These are phyloP conservation scores for Zoroaster sp. DNA, from an alignment of 53 echinoderm and acorn worm genomes.

Conservation along the genomic window DNA sequence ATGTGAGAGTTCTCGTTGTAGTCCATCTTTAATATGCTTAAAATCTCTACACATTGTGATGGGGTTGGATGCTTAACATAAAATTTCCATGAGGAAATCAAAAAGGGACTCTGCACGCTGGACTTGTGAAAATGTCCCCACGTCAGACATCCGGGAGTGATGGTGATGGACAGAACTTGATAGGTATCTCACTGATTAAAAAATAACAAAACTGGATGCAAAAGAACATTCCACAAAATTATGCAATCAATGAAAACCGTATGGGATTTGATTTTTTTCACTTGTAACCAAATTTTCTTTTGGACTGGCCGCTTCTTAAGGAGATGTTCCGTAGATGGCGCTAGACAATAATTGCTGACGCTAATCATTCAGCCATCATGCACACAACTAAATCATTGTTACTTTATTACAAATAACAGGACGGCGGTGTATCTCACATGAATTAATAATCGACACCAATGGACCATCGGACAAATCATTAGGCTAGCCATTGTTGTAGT, in stretches of 20 bases:
- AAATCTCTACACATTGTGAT: no score
- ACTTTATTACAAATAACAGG: background rate
- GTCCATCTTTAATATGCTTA: no score
- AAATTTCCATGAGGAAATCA: no score
- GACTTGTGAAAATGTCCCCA: no score
- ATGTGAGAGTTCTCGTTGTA: no score
- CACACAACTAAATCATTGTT: background rate
- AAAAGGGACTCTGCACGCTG: no score
- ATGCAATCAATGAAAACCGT: no score
- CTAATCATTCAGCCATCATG: background rate
- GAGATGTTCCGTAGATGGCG: background rate
- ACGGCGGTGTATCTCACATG: background rate
- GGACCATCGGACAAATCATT: background rate
- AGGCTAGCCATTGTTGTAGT: background rate
- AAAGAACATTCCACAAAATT: no score
- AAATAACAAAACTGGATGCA: background rate
- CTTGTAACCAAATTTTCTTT: background rate
- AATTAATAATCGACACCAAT: background rate
- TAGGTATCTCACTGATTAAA: background rate
- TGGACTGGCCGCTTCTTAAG: background rate
- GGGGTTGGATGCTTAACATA: no score
- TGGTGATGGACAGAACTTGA: no score
- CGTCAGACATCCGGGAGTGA: no score
- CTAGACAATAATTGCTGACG: background rate
- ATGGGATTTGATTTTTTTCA: background rate